Percentiles rank a stretch among this genome's conserved stretches.
Evolutionary conservation across 92 coral and sea anemone genomes (phyloP).

Genomic region (Nematostella vectensis): DNA sequence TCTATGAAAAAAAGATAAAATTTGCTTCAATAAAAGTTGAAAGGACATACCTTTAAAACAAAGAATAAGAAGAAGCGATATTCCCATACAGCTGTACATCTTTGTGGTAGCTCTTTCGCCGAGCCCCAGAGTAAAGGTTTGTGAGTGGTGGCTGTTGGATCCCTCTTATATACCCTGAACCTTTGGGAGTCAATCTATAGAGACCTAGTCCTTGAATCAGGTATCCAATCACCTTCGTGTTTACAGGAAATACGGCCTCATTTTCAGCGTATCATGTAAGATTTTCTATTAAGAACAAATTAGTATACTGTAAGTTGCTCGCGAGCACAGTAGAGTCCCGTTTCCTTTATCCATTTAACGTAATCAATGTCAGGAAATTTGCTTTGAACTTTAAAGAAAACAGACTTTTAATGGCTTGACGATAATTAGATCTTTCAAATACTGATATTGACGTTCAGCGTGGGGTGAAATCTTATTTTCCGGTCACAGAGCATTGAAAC

Average conservation of each 20-base stretch:
- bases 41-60: no score
- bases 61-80: no score
- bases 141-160: no score
- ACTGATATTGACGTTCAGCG: constrained; percentile 1
- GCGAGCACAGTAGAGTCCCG: constrained; percentile 17
- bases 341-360: constrained; percentile 35
- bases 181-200: constrained; percentile 15
- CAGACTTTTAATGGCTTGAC: constrained; percentile 30
- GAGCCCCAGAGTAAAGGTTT: no score
- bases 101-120: no score
- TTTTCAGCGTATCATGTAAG: constrained; percentile 21
- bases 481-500: no score
- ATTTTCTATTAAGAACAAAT: constrained; percentile 23
- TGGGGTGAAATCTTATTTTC: no score
- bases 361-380: constrained; percentile 37
- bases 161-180: constrained; percentile 12
- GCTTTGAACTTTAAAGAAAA: constrained; percentile 23
- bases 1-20: no score
- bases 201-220: constrained; percentile 4
- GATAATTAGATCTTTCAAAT: constrained; percentile 29
- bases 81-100: no score
- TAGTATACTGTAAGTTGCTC: constrained; percentile 20
- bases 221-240: constrained; percentile 12
- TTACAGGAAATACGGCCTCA: constrained; percentile 17
- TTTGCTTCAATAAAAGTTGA: no score